Evolutionary conservation across 2,888 invertebrate species (phyloP).

Genomic region (Colostygia pectinataria): DNA sequence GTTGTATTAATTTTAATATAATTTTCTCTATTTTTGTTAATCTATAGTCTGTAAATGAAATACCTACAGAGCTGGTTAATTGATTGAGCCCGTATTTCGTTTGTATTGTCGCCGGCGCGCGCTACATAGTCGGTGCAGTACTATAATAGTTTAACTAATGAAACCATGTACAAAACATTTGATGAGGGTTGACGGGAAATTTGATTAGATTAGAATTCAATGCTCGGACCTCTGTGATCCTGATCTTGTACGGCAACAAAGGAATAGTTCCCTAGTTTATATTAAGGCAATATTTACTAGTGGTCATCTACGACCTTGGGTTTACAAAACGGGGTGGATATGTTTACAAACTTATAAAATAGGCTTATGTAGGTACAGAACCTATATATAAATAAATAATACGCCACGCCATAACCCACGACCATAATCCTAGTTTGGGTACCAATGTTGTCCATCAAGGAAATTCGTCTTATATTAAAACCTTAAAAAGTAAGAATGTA

Average conservation of each 20-base stretch:
- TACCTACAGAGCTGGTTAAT: not conserved
- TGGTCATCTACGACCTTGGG: too few relatives aligned
- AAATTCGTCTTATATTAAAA: too few relatives aligned
- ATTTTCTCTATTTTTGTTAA: too few relatives aligned
- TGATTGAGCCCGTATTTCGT: slow-evolving; percentile 21
- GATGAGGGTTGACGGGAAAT: slow-evolving; percentile 55
- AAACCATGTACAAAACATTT: slow-evolving; percentile 55
- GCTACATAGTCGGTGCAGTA: slow-evolving; percentile 28
- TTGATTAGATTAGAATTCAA: slow-evolving; percentile 53
- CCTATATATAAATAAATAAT: too few relatives aligned
- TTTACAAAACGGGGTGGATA: too few relatives aligned
- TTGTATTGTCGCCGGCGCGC: slow-evolving; percentile 14
- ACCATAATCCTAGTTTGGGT: too few relatives aligned
- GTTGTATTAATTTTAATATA: too few relatives aligned
- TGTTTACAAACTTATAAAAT: too few relatives aligned
- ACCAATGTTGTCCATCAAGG: too few relatives aligned
- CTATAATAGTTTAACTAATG: slow-evolving; percentile 50
- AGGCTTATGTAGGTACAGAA: not conserved
- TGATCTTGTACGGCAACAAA: slow-evolving; percentile 27
- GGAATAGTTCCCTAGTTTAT: slow-evolving; percentile 1
- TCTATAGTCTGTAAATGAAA: not conserved
- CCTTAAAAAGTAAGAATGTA: too few relatives aligned
- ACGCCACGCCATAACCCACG: too few relatives aligned
- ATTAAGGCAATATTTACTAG: not conserved
- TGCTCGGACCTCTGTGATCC: slow-evolving; percentile 31